Evolutionary conservation across 2,888 invertebrate genomes (phyloP), one percentile per base, ranked within the genome.

Genomic region (Mesoligia furuncula): DNA sequence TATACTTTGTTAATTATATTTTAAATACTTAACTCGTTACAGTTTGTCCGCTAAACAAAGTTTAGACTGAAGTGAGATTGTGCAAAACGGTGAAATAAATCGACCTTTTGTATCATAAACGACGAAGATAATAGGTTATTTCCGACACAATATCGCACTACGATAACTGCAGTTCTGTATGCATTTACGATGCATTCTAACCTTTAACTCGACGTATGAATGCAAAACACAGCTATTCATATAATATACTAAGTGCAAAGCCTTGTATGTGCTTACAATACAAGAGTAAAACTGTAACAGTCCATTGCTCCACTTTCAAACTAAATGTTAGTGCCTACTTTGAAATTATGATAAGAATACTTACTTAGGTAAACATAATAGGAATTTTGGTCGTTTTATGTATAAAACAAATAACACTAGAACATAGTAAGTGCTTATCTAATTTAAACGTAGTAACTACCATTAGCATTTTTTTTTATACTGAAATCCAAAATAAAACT

Each of bases 341-440:
- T 31, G 39, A 79, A 45, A 31, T n/a, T 31, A n/a, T 31, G 54
- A 27, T 54, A 72, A 42, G 17, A 72, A 72, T 57, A n/a, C 5
- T 8, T 42, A 73, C 2, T 1, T 59, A 7, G 0, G 8, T 51
- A 20, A 54, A 13, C 8, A 31, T 15, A 48, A 48, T 13, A 59
- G 2, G 1, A 39, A 11, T 54, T 54, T 42, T 11, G 15, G 8
- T 48, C 2, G 0, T 24, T 36, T 3, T 61, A 7, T 17, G 20
- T 48, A 2, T 17, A 20, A 17, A n/a, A 45, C 1, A 54, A 20
- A 64, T 45, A 17, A 54, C 4, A 36, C 13, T 31, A 61, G 5
- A 11, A 57, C 13, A n/a, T 57, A 48, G 5, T 11, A 45, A 2
- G 9, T 51, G 36, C 5, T 9, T 36, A n/a, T 51, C 15, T 9